Evolutionary conservation across 2,888 invertebrate genomes (phyloP).

Genomic region (Taphrorychus bicolor): DNA sequence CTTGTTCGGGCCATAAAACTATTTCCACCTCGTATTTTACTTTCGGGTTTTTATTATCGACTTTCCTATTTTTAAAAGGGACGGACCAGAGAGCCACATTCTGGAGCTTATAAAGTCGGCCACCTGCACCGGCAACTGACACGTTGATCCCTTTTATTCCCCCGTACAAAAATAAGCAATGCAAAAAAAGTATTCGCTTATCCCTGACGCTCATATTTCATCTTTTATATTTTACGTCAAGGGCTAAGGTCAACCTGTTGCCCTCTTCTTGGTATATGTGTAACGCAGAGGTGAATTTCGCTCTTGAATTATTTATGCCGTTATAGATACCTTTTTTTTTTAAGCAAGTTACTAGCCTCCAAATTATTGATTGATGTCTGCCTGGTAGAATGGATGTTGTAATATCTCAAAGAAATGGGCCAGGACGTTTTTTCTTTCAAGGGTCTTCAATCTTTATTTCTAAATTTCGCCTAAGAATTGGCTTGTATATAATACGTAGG

Average conservation of each 20-base stretch:
- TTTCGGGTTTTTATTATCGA: slow-evolving; percentile 28
- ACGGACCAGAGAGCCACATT: slow-evolving; percentile 24
- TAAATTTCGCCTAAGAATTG: too few species aligned
- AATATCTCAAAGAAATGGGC: too few species aligned
- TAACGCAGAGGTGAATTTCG: slow-evolving; percentile 13
- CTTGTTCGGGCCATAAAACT: slow-evolving; percentile 14
- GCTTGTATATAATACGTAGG: too few species aligned
- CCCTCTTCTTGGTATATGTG: slow-evolving; percentile 26
- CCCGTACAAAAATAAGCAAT: slow-evolving; percentile 37
- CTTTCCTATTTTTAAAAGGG: slow-evolving; percentile 35
- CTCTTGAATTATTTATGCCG: slow-evolving; percentile 4
- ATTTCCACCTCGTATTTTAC: slow-evolving; percentile 29
- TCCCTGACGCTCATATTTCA: slow-evolving; percentile 38
- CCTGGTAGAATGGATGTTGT: too few species aligned
- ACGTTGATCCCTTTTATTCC: slow-evolving; percentile 38
- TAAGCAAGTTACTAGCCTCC: background rate
- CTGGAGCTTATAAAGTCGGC: slow-evolving; percentile 38
- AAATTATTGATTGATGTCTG: background rate
- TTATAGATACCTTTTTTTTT: slow-evolving; percentile 1
- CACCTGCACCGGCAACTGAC: slow-evolving; percentile 37
- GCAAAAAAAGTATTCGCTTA: slow-evolving; percentile 37
- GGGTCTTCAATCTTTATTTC: too few species aligned
- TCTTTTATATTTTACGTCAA: slow-evolving; percentile 44
- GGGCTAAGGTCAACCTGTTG: slow-evolving; percentile 47
- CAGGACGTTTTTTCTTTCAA: slow-evolving; percentile 4